Evolutionary conservation across 1,140 invertebrate species (phyloP).

Genomic region (Apocrypta bakeri): DNA sequence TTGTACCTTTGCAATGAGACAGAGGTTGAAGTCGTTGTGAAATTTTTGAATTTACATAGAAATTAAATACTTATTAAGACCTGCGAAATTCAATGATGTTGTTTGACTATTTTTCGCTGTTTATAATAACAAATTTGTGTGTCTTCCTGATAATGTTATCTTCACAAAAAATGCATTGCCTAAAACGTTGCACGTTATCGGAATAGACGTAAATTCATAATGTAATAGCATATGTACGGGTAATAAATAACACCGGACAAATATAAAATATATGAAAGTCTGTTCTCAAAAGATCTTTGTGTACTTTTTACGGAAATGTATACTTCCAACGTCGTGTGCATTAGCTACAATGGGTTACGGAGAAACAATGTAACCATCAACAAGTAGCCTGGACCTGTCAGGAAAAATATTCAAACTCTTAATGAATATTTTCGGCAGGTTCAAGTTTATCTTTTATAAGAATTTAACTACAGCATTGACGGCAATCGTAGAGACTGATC

Average conservation of each 20-base stretch:
- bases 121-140: conserved; percentile 57
- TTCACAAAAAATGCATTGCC: conserved; percentile 59
- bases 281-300: not conserved
- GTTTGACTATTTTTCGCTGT: conserved; percentile 64
- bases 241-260: not conserved
- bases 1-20: conserved; percentile 49
- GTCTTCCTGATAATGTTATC: conserved; percentile 68
- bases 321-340: no score
- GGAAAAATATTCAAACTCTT: not conserved
- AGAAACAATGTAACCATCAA: not conserved
- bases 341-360: no score
- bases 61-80: conserved; percentile 32
- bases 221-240: not conserved
- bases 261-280: not conserved
- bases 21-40: not conserved
- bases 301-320: no score
- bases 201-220: conserved; percentile 3
- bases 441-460: conserved; percentile 38
- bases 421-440: conserved; percentile 21
- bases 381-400: not conserved
- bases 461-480: not conserved
- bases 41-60: not conserved
- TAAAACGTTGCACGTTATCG: conserved; percentile 45
- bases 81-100: conserved; percentile 58
- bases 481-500: not conserved